phyloP scores from a whole-genome alignment of 2,888 invertebrate species.

The Craniophora ligustri region DNA sequence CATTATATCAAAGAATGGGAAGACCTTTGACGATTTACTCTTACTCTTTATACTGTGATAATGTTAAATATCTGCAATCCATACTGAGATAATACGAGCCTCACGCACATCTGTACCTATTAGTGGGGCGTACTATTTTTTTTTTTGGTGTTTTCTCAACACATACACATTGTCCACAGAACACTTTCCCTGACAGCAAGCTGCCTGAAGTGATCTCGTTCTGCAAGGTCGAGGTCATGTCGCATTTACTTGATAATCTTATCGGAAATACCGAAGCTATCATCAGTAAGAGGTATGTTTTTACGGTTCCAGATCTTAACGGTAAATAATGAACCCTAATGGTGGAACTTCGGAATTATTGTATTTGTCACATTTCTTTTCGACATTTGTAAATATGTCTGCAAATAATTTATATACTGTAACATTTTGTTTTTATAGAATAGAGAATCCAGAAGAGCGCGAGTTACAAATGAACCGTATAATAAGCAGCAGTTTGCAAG shows the following conservation, averaged over 20 bases:
- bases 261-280: slow-evolving; percentile 65
- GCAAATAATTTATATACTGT: background rate
- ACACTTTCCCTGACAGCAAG: slow-evolving; percentile 94
- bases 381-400: too few relatives aligned
- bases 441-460: slow-evolving; percentile 64
- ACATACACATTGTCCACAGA: slow-evolving; percentile 75
- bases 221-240: slow-evolving; percentile 94
- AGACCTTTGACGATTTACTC: too few relatives aligned
- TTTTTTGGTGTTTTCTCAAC: background rate
- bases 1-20: too few relatives aligned
- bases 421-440: slow-evolving; percentile 50
- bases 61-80: too few relatives aligned
- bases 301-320: background rate
- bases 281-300: slow-evolving; percentile 67
- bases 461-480: slow-evolving; percentile 55
- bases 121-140: too few relatives aligned
- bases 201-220: slow-evolving; percentile 93
- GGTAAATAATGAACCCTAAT: too few relatives aligned
- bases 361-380: too few relatives aligned
- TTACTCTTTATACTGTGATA: too few relatives aligned
- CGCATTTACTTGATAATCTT: slow-evolving; percentile 91
- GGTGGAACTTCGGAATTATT: too few relatives aligned
- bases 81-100: too few relatives aligned
- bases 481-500: slow-evolving; percentile 63
- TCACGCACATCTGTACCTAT: too few relatives aligned